These are phyloP conservation scores for Dryobotodes eremita DNA, from an alignment of 2,888 invertebrate species.

Conservation along the genomic window DNA sequence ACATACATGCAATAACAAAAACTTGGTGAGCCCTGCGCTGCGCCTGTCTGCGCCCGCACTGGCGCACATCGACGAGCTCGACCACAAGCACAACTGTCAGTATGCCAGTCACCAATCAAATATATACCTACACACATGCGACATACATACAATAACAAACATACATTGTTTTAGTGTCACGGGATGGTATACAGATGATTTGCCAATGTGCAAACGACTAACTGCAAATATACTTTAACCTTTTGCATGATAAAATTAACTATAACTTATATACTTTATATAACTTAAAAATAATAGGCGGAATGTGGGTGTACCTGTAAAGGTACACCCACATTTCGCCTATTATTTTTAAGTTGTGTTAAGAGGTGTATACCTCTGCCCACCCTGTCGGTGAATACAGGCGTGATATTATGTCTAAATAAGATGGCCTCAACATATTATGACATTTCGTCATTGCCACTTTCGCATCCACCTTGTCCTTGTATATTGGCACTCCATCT, in stretches of 20 bases:
- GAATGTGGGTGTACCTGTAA: not conserved
- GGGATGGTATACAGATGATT: slow-evolving; percentile 24
- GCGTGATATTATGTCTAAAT: not conserved
- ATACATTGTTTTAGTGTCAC: not conserved
- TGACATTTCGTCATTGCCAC: not conserved
- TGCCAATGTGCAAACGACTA: not conserved
- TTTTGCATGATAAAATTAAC: not conserved
- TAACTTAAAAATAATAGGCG: not conserved
- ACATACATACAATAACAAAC: slow-evolving; percentile 2
- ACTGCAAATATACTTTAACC: not conserved
- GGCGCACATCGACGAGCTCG: slow-evolving; percentile 91
- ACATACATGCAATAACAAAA: slow-evolving; percentile 11
- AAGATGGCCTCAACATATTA: not conserved
- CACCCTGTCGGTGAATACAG: not conserved
- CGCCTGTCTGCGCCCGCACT: slow-evolving; percentile 81
- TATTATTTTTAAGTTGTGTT: no score
- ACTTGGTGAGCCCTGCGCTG: slow-evolving; percentile 60
- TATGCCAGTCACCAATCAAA: slow-evolving; percentile 55
- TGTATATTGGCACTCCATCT: slow-evolving; percentile 34
- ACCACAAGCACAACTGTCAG: slow-evolving; percentile 80
- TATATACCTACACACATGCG: not conserved
- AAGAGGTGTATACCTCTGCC: not conserved
- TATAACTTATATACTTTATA: no score
- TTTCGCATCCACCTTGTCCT: not conserved
- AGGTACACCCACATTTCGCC: no score